Percentiles rank a stretch among this genome's conserved stretches.
These are phyloP conservation scores for Thymelicus lineola DNA, from an alignment of 2,888 invertebrate genomes.

Conservation along the genomic window DNA sequence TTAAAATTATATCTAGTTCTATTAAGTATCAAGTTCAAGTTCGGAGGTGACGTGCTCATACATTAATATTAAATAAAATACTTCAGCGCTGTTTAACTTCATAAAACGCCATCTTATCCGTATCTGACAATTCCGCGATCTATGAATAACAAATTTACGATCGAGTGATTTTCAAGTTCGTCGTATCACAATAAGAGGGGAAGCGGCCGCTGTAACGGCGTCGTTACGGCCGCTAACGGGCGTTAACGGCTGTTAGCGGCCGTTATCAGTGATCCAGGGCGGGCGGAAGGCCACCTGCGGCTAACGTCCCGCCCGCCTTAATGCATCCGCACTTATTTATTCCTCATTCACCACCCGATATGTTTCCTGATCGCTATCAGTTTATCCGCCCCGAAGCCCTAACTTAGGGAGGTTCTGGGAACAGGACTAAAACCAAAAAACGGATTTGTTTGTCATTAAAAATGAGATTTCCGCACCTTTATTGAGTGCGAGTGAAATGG, in stretches of 20 bases:
- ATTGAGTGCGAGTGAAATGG: conserved; percentile 21
- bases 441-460: conserved; percentile 39
- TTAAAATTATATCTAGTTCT: too few relatives aligned
- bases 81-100: too few relatives aligned
- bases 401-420: conserved; percentile 32
- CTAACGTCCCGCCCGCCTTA: conserved; percentile 74
- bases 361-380: conserved; percentile 74
- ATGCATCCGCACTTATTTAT: conserved; percentile 84
- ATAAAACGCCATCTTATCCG: background rate
- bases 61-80: too few relatives aligned
- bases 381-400: conserved; percentile 28
- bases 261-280: conserved; percentile 73
- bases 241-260: conserved; percentile 69
- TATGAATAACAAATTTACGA: conserved; percentile 51
- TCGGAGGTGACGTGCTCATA: too few relatives aligned
- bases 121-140: conserved; percentile 16
- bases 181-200: conserved; percentile 68
- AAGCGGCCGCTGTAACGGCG: conserved; percentile 80
- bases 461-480: conserved; percentile 43
- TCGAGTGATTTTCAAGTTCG: conserved; percentile 49
- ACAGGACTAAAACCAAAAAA: conserved; percentile 43
- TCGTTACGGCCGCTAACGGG: conserved; percentile 76
- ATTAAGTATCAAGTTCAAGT: too few relatives aligned
- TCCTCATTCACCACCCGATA: conserved; percentile 66
- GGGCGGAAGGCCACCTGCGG: conserved; percentile 76